Conservation (phyloP, 1,140 invertebrate species). For the Bombus confusus region DNA sequence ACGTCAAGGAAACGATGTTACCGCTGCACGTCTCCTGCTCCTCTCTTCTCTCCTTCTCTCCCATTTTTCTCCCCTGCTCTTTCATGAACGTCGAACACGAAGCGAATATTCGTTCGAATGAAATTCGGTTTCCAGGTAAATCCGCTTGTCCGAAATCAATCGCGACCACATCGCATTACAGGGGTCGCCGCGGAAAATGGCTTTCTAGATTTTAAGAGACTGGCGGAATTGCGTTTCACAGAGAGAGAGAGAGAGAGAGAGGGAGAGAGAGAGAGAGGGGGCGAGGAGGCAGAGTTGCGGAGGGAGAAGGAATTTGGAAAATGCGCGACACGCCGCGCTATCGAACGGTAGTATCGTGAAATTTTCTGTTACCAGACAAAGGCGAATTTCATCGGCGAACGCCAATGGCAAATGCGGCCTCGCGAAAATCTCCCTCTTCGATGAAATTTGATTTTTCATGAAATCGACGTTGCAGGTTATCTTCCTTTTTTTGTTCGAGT, state of each 20-base stretch:
- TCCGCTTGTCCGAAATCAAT: conserved; percentile 47
- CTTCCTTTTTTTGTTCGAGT: too few species aligned
- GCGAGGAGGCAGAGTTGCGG: too few species aligned
- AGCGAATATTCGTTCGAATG: conserved; percentile 31
- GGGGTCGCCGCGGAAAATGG: conserved; percentile 29
- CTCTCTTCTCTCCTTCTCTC: neutral
- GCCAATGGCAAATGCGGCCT: neutral
- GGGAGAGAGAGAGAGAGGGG: neutral
- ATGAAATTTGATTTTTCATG: conserved; percentile 30
- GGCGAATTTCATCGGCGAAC: conserved; percentile 14
- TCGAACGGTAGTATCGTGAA: neutral
- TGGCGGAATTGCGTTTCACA: conserved; percentile 9
- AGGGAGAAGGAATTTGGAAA: conserved; percentile 28
- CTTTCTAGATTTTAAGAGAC: conserved; percentile 42
- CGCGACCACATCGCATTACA: conserved; percentile 41
- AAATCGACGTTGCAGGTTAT: neutral
- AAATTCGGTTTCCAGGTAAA: conserved; percentile 47
- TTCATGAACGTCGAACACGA: neutral
- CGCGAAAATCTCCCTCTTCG: neutral
- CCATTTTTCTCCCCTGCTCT: neutral
- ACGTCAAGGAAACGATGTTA: conserved; percentile 47
- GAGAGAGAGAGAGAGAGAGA: too few species aligned
- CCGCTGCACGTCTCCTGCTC: neutral
- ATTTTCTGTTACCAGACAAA: neutral
- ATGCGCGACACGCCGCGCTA: neutral